Base-by-base conservation (phyloP, 1,140 invertebrate species). In the Drosophila azteca region DNA sequence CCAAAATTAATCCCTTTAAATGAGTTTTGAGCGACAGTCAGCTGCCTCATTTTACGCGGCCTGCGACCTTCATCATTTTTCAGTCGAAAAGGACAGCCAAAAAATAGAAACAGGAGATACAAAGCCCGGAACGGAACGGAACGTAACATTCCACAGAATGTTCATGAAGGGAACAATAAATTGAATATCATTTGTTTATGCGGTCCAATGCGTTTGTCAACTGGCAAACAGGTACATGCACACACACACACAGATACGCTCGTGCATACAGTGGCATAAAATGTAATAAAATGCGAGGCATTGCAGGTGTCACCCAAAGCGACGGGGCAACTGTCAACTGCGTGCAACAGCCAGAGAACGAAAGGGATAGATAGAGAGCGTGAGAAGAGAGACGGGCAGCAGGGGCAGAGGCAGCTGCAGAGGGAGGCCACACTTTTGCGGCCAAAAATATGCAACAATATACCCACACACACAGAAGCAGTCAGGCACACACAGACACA, bases 151-250 rank as follows among this genome's bases (percentile, higher is more conserved):
- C 59, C 49, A 22, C 52, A 39, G 35, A 39, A 45, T 51, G 68
- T 39, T 58, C 54, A 60, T 77, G 61, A 69, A 70, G 62, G 62
- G 62, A 51, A 84, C 77, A 82, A 87, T 88, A 87, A 87, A 87
- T 87, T 87, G 82, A 87, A 87, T 79, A 87, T 87, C 82, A 87
- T 87, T 87, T 87, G 82, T 79, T 85, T 82, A 82, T 85, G 76
- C 82, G 83, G 60, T 78, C 74, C 82, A 69, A 67, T 87, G 82
- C 82, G 48, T 78, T 85, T 76, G 68, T 73, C 80, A 75, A 88
- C 74, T 79, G 82, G 82, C 82, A 85, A 63, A n/a, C 58, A 60
- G 49, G 55, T 49, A 67, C 70, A 20, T 1, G 17, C 17, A 20
- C 0, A 70, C 63, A 67, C 70, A 79, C 63, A 57, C 82, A 58